These are phyloP conservation scores for Eupeodes luniger DNA, from an alignment of 2,888 invertebrate genomes.

Conservation along the genomic window DNA sequence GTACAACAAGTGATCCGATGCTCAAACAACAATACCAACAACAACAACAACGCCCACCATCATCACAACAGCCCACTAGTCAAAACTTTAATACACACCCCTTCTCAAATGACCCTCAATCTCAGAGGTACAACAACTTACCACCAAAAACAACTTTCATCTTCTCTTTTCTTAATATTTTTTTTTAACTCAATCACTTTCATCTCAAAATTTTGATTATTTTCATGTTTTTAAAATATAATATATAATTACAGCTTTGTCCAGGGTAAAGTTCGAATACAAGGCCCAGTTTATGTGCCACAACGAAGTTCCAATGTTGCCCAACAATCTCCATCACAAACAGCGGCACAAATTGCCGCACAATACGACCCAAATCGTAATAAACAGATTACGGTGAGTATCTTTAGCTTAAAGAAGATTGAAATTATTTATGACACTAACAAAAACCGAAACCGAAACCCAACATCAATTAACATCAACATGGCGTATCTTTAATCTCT, in stretches of 20 bases:
- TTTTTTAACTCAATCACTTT: neutral
- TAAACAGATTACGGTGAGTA: constrained; percentile 78
- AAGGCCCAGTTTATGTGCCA: constrained; percentile 81
- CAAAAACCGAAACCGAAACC: neutral
- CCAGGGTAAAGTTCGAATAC: constrained; percentile 67
- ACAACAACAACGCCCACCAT: constrained; percentile 77
- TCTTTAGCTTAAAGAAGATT: neutral
- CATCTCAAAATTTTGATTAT: neutral
- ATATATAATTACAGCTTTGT: constrained; percentile 45
- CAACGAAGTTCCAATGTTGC: constrained; percentile 77
- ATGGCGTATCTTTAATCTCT: neutral
- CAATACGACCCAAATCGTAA: constrained; percentile 82
- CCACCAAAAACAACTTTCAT: constrained; percentile 2
- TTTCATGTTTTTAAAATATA: neutral
- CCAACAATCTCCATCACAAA: constrained; percentile 81
- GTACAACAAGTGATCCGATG: constrained; percentile 82
- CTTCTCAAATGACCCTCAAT: constrained; percentile 81
- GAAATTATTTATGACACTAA: constrained; percentile 14
- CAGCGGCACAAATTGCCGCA: constrained; percentile 81
- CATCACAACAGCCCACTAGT: constrained; percentile 82
- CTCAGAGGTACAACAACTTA: constrained; percentile 81
- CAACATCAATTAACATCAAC: constrained; percentile 16
- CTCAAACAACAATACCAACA: constrained; percentile 72
- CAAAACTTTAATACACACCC: constrained; percentile 82
- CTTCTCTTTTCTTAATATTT: neutral